These are phyloP conservation scores for Cryptosula pallasiana DNA, from an alignment of 2,888 invertebrate genomes.

Conservation along the genomic window DNA sequence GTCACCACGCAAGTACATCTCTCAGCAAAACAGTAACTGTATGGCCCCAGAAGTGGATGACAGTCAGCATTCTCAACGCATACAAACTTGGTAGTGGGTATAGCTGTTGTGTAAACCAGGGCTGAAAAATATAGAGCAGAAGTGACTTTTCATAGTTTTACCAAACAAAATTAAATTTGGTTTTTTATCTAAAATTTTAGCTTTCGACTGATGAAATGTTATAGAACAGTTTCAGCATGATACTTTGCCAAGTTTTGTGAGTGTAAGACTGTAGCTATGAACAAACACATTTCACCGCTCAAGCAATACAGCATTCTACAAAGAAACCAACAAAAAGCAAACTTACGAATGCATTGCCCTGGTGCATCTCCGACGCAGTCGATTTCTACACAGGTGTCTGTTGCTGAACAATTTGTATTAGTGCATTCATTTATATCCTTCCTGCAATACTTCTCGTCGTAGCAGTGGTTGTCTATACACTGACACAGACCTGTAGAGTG, in stretches of 20 bases:
- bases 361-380: neutral
- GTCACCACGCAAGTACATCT: neutral
- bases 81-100: neutral
- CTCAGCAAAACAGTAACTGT: neutral
- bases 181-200: no score
- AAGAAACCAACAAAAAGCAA: no score
- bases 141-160: no score
- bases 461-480: neutral
- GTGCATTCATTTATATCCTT: neutral
- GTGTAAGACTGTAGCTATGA: no score
- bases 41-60: neutral
- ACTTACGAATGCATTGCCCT: neutral
- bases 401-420: neutral
- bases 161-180: no score
- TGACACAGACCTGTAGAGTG: slow-evolving; percentile 4
- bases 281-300: no score
- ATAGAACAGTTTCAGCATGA: no score
- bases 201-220: no score
- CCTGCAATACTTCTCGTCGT: slow-evolving; percentile 3
- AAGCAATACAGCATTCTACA: no score
- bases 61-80: neutral
- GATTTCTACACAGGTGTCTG: neutral
- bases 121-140: no score
- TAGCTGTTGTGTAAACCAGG: neutral
- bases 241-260: no score